Evolutionary conservation across 2,113 vertebrate genomes (phyloP).

Genomic region (Hemiscyllium ocellatum): DNA sequence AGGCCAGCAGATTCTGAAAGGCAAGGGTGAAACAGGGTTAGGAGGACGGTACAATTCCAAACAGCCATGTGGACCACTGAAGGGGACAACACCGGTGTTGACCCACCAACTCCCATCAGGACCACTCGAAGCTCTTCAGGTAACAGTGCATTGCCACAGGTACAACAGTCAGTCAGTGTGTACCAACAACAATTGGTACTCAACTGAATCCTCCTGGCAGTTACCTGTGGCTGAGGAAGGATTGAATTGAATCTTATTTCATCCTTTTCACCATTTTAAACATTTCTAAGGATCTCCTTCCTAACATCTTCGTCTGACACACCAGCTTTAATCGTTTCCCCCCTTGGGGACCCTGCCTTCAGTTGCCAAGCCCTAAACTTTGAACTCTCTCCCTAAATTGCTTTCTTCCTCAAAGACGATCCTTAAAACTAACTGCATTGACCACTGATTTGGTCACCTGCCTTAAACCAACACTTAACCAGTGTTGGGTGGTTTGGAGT

Average conservation of each 20-base stretch:
- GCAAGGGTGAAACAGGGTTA: slow-evolving; percentile 37
- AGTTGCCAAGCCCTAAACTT: neutral
- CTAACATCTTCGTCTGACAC: neutral
- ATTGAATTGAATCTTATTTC: neutral
- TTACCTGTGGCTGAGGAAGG: neutral
- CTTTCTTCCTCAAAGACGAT: too few relatives aligned
- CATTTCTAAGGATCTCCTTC: neutral
- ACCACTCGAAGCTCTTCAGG: neutral
- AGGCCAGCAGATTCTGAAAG: slow-evolving; percentile 81
- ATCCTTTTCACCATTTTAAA: neutral
- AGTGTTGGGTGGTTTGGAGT: too few relatives aligned
- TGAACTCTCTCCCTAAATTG: too few relatives aligned
- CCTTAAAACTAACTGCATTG: too few relatives aligned
- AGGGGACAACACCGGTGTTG: neutral
- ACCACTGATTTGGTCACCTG: too few relatives aligned
- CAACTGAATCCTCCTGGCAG: neutral
- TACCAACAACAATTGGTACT: neutral
- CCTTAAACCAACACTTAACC: too few relatives aligned
- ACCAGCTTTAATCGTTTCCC: neutral
- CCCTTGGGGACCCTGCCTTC: too few relatives aligned
- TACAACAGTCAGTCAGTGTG: neutral
- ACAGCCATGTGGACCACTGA: neutral
- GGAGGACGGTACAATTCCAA: neutral
- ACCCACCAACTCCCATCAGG: neutral
- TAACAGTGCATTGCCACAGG: neutral